Percentiles rank a stretch among this genome's conserved stretches.
Evolutionary conservation across 2,113 vertebrate genomes (phyloP).

Genomic region (Podarcis raffonei): DNA sequence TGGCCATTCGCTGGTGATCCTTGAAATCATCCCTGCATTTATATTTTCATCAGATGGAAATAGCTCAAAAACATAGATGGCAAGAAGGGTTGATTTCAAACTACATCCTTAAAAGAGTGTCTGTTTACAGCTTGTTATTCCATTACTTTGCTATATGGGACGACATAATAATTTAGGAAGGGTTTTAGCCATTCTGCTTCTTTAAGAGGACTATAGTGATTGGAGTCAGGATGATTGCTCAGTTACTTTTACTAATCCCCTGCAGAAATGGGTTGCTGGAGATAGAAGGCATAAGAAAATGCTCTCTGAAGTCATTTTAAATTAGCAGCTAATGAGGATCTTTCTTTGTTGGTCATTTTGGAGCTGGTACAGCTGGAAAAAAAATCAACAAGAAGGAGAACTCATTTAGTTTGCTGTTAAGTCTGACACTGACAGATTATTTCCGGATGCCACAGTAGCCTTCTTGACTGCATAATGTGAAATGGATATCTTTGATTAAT

Average conservation of each 20-base stretch:
- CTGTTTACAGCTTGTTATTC: not conserved
- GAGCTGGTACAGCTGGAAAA: conserved; percentile 5
- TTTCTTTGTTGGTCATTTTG: conserved; percentile 19
- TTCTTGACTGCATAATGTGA: conserved; percentile 28
- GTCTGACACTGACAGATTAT: conserved; percentile 34
- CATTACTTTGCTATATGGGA: not conserved
- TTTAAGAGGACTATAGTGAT: not conserved
- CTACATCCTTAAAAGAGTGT: not conserved
- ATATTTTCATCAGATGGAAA: not conserved
- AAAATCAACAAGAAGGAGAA: conserved; percentile 45
- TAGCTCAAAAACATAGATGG: not conserved
- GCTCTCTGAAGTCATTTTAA: conserved; percentile 32
- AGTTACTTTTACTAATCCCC: conserved; percentile 5
- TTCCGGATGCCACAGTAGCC: conserved; percentile 42
- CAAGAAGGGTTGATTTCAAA: not conserved
- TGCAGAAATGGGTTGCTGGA: conserved; percentile 34
- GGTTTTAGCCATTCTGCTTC: too few species aligned
- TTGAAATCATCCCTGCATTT: not conserved
- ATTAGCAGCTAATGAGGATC: not conserved
- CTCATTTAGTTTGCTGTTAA: conserved; percentile 51
- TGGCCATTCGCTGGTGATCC: too few species aligned
- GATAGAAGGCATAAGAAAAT: conserved; percentile 27
- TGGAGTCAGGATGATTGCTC: conserved; percentile 2
- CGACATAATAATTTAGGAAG: not conserved
- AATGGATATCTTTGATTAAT: conserved; percentile 42